These are phyloP conservation scores for Conistra vaccinii DNA, from an alignment of 2,888 invertebrate species.

Conservation along the genomic window DNA sequence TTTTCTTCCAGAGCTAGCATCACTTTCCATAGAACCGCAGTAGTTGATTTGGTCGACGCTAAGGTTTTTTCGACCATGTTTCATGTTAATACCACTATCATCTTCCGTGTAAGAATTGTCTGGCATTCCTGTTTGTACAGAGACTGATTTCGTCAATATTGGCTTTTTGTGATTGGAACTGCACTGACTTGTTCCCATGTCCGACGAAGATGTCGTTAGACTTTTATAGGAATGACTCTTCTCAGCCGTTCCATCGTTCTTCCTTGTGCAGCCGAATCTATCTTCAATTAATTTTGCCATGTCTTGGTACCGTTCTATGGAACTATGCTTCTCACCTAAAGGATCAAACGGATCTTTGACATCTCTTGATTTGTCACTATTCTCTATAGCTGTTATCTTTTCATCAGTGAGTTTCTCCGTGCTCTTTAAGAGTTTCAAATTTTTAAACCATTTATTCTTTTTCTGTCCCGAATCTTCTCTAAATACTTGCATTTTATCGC, in stretches of 20 bases:
- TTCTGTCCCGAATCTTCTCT: conserved; percentile 89
- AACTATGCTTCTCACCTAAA: conserved; percentile 92
- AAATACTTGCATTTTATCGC: conserved; percentile 88
- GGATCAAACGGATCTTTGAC: conserved; percentile 91
- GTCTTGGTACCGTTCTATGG: conserved; percentile 93
- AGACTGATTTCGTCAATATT: conserved; percentile 88
- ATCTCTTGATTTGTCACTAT: conserved; percentile 83
- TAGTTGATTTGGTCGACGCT: conserved; percentile 90
- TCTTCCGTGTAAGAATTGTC: conserved; percentile 82
- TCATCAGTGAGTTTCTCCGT: conserved; percentile 87
- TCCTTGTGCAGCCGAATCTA: conserved; percentile 90
- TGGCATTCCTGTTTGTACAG: conserved; percentile 89
- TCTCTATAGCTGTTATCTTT: conserved; percentile 85
- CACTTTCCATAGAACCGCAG: conserved; percentile 89
- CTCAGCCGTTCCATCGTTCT: conserved; percentile 87
- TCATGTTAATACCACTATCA: conserved; percentile 86
- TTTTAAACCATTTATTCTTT: conserved; percentile 92
- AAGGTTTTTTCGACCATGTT: conserved; percentile 87
- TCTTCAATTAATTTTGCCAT: conserved; percentile 94
- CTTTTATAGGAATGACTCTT: conserved; percentile 89
- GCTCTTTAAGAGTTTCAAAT: conserved; percentile 89
- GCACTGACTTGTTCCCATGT: conserved; percentile 89
- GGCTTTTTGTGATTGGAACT: conserved; percentile 88
- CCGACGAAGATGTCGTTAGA: conserved; percentile 89
- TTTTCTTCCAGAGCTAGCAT: conserved; percentile 87